Evolutionary conservation across 2,797 vertebrate genomes (phyloP), one percentile per base, ranked within the genome.

Genomic region (Lagocephalus sceleratus): DNA sequence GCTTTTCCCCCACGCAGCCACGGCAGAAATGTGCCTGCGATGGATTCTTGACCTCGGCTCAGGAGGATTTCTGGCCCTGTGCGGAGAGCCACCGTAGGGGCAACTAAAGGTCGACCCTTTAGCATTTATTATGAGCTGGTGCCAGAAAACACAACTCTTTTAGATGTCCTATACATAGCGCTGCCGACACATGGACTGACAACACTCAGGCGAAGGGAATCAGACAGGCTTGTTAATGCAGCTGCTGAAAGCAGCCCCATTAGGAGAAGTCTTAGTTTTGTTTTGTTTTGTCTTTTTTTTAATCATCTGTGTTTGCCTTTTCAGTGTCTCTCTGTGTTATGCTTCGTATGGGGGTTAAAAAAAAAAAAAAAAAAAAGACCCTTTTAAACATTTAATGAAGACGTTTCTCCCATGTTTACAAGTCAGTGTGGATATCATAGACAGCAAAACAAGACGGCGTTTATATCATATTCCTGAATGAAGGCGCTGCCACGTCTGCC

Each of bases 81-180:
- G 89, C 84, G 77, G 80, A 88, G 81, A 85, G 73, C 81, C 81
- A 81, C 75, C 64, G 57, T 71, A 56, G 76, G 76, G 86, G 79
- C 77, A 85, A 79, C 64, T 23, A 70, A 73, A 81, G 85, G 79
- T 88, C 83, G 76, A 56, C 63, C 65, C 68, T 77, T 85, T 77
- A 81, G 71, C 80, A 78, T 91, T 88, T 85, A 87, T 85, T 80
- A 85, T 66, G 61, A 17, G 46, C 39, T 38, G 14, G 72, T 80
- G 87, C 88, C 87, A 90, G 87, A 91, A 84, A 85, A 89, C 85
- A 88, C 85, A 88, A 70, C 78, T 82, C 76, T 81, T 84, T 88
- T 73, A 77, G 76, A 83, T 79, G 54, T 78, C 78, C 82, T 76
- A 86, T 88, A 88, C 85, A 83, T 78, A 84, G 87, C 73, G 16